These are phyloP conservation scores for Zophobas atratus DNA, from an alignment of 1,140 invertebrate genomes.

Conservation along the genomic window DNA sequence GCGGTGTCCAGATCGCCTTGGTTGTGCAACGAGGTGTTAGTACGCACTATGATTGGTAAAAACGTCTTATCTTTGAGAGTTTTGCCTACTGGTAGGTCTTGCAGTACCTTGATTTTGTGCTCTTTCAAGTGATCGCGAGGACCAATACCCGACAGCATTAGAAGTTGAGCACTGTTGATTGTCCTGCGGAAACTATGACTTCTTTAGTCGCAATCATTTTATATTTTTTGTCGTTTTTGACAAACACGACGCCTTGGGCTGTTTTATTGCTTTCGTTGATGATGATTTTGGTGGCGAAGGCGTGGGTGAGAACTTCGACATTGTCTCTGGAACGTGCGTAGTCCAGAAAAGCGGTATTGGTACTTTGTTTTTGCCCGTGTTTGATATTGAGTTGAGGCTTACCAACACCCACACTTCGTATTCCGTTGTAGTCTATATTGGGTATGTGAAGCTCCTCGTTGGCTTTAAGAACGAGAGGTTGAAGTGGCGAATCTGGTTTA, in stretches of 20 bases:
- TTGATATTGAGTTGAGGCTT: conserved; percentile 35
- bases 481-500: conserved; percentile 2
- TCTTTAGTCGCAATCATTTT: conserved; percentile 67
- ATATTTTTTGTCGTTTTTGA: conserved; percentile 61
- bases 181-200: conserved; percentile 70
- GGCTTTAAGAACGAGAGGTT: conserved; percentile 69
- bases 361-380: conserved; percentile 46
- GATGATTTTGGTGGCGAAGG: conserved; percentile 75
- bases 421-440: conserved; percentile 64
- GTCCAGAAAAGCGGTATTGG: conserved; percentile 48
- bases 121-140: conserved; percentile 69
- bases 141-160: conserved; percentile 75
- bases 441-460: conserved; percentile 71
- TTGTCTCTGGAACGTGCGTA: conserved; percentile 69
- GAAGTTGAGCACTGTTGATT: conserved; percentile 70
- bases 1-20: no score
- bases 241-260: conserved; percentile 72
- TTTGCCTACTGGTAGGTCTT: conserved; percentile 72
- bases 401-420: conserved; percentile 27
- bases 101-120: conserved; percentile 66
- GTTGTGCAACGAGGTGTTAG: conserved; percentile 1
- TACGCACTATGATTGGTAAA: conserved; percentile 78
- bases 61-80: conserved; percentile 89
- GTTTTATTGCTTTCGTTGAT: conserved; percentile 72
- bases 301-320: conserved; percentile 69